phyloP scores from a whole-genome alignment of 2,113 vertebrate species.

The Phyllostomus hastatus region DNA sequence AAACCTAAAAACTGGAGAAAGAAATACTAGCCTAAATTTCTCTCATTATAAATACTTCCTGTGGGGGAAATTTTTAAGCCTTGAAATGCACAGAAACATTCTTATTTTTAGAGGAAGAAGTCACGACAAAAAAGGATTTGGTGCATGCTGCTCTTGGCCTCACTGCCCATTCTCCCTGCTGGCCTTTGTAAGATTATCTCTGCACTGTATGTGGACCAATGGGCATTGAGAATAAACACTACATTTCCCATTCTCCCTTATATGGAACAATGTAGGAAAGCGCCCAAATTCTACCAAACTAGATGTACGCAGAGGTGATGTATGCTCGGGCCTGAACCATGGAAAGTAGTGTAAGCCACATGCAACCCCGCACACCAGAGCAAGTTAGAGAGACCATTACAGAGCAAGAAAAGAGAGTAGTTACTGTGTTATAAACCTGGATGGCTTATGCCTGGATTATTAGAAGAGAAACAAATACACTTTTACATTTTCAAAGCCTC shows the following conservation, averaged over 20 bases:
- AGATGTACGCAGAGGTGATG: background rate
- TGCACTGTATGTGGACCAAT: background rate
- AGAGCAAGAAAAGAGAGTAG: background rate
- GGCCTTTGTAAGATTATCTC: background rate
- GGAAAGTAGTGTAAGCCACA: accelerated
- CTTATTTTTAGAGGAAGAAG: background rate
- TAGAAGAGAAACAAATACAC: background rate
- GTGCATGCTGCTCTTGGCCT: background rate
- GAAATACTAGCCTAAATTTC: background rate
- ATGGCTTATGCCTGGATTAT: background rate
- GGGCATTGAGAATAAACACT: background rate
- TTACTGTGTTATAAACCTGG: background rate
- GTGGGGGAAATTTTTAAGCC: background rate
- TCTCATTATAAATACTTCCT: background rate
- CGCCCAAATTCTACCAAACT: background rate
- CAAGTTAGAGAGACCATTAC: background rate
- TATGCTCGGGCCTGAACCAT: background rate
- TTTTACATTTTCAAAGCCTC: background rate
- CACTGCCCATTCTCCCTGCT: background rate
- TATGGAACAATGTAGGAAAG: background rate
- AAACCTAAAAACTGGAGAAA: background rate
- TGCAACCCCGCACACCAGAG: background rate
- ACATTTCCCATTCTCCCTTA: background rate
- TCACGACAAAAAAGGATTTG: background rate
- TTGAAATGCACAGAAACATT: background rate